These are phyloP conservation scores for Aradophagus sp. DNA, from an alignment of 1,140 invertebrate species.

Conservation along the genomic window DNA sequence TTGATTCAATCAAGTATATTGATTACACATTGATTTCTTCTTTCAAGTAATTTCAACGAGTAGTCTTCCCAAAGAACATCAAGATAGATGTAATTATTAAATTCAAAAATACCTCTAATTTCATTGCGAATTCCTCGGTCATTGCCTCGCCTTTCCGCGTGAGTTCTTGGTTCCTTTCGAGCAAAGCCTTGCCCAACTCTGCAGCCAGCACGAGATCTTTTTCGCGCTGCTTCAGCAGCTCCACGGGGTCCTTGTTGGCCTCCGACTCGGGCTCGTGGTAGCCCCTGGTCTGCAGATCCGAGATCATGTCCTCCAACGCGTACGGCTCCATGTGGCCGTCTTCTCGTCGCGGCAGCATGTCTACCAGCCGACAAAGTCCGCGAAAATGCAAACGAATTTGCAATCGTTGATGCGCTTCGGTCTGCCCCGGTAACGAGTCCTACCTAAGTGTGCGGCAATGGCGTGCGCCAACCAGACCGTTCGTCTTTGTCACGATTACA, in stretches of 20 bases:
- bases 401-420: background rate
- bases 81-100: too few species aligned
- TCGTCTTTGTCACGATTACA: constrained; percentile 5
- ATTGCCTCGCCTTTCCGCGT: constrained; percentile 89
- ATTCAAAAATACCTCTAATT: constrained; percentile 98
- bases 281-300: constrained; percentile 66
- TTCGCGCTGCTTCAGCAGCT: constrained; percentile 92
- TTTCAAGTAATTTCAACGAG: too few species aligned
- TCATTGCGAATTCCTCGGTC: constrained; percentile 91
- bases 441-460: background rate
- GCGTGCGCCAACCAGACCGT: background rate
- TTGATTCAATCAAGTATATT: too few species aligned
- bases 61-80: too few species aligned
- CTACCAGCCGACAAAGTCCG: too few species aligned
- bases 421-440: background rate
- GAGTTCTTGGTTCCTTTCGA: constrained; percentile 95
- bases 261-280: constrained; percentile 52
- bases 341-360: constrained; percentile 75
- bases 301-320: constrained; percentile 77
- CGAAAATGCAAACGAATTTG: too few species aligned
- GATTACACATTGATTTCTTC: too few species aligned
- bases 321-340: constrained; percentile 76
- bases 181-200: constrained; percentile 93
- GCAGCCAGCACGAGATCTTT: constrained; percentile 93
- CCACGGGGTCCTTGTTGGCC: constrained; percentile 83